Evolutionary conservation across 2,797 vertebrate species (phyloP), one percentile per base, ranked within the genome.

Genomic region (Dipus sagitta): DNA sequence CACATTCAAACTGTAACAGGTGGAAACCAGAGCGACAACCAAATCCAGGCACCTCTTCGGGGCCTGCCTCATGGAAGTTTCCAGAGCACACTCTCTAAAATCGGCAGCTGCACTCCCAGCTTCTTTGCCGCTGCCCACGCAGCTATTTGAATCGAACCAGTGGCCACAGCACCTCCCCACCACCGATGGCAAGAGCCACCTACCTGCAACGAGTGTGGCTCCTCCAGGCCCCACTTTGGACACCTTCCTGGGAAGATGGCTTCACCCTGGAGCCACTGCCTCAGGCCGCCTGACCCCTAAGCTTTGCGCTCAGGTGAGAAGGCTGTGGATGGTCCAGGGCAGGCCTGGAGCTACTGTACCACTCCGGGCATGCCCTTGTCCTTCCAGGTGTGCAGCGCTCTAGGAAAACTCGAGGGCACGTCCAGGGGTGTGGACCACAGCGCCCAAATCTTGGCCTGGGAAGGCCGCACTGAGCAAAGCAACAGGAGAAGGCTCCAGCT

Each of bases 11-110:
- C 24, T 14, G 17, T 42, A 85, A 85, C 11, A 62, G 70, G 28
- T 23, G 74, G 71, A 75, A 75, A 17, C 30, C 28, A 72, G 24
- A 76, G 20, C 12, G n/a, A 24, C 9, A 42, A 18, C 52, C 78
- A 71, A 26, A 79, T 15, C 23, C 3, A 64, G 42, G 3, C 0
- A 1, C 30, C 24, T 47, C 3, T 1, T 30, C 1, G 6, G 14
- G 24, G 23, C 30, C 11, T 0, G 3, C 68, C 68, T 18, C 17
- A 10, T 0, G 0, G 9, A 23, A 5, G 30, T 8, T 80, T 30
- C 47, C 11, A 24, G 42, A 83, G 54, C 13, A 14, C 4, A 2
- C 15, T 38, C 14, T 93, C 58, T 3, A 42, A 79, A 76, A 32
- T 14, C 47, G 18, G 77, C 64, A 81, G 60, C 5, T 18, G 23